Evolutionary conservation across 2,113 vertebrate species (phyloP).

Genomic region (Chloropsis cyanopogon): DNA sequence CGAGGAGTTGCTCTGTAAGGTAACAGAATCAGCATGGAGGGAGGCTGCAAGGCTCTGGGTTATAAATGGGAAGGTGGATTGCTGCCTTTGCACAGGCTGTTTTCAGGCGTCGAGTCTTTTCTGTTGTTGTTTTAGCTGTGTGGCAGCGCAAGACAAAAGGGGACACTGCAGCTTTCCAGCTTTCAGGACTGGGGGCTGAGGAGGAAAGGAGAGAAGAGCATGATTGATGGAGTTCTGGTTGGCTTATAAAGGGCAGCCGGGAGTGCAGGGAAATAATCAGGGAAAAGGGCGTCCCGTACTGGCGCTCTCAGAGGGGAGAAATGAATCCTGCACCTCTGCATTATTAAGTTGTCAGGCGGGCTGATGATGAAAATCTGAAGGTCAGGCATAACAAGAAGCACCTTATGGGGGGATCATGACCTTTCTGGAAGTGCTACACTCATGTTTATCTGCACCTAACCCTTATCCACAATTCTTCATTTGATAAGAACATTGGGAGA

Average conservation of each 20-base stretch:
- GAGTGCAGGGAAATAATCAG: slow-evolving; percentile 97
- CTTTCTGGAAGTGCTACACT: slow-evolving; percentile 94
- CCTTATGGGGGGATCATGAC: slow-evolving; percentile 93
- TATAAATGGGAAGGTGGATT: background rate
- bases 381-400: slow-evolving; percentile 97
- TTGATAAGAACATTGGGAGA: slow-evolving; percentile 90
- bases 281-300: slow-evolving; percentile 88
- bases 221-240: slow-evolving; percentile 98
- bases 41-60: background rate
- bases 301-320: slow-evolving; percentile 85
- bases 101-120: background rate
- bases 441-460: slow-evolving; percentile 99
- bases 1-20: background rate
- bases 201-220: slow-evolving; percentile 80
- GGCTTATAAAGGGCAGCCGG: slow-evolving; percentile 97
- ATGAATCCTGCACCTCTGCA: slow-evolving; percentile 89
- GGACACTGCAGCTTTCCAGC: slow-evolving; percentile 72
- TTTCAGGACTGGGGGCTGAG: slow-evolving; percentile 75
- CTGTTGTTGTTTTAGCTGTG: slow-evolving; percentile 55
- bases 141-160: slow-evolving; percentile 76
- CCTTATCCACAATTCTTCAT: slow-evolving; percentile 98
- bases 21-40: background rate
- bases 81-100: slow-evolving; percentile 29
- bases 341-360: slow-evolving; percentile 93
- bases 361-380: slow-evolving; percentile 99